Base-by-base conservation (phyloP, 2,888 invertebrate genomes). In the Spilosoma lubricipeda region DNA sequence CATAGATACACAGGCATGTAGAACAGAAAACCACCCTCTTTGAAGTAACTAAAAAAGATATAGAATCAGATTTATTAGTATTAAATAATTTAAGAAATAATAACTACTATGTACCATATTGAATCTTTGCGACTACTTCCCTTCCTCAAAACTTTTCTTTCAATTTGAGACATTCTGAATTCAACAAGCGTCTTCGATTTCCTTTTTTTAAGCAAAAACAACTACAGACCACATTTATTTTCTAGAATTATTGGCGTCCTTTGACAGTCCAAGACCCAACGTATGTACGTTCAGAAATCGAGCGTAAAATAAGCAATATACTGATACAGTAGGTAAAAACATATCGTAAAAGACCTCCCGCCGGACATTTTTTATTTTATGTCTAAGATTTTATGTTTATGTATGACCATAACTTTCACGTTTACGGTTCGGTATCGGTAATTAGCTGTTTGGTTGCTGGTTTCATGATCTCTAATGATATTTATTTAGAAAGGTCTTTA, bases 361-460 rank as follows among this genome's bases (percentile, higher is more conserved):
- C 52, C 65, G 59, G 59, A n/a, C 45, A 42, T 20, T 72, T 77
- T 77, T 74, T 72, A 70, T 52, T 70, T 67, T 72, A 73, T 69
- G 66, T 70, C 23, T 48, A 52, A 75, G 76, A 77, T 83, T 78
- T 75, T 78, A 80, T 52, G 74, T 73, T 82, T 80, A 81, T 76
- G 76, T 80, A 42, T 73, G 68, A 73, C 73, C 66, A 77, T 85
- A 77, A 82, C 65, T 76, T 36, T 15, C 71, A 33, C 72, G 70
- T 82, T 82, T 77, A 68, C 48, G 73, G 71, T 74, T 83, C 78
- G 80, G 71, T 83, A 73, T 68, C 70, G 72, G 72, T 77, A 77
- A 85, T 84, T 83, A 85, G 83, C 65, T 74, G 52, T 48, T 71
- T 68, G 45, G 68, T 71, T 66, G 69, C 59, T 27, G 30, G 23